A percentile compares a stretch with the other conserved stretches of the same genome.
These are phyloP conservation scores for Achlya flavicornis DNA, from an alignment of 2,888 invertebrate species.

Conservation along the genomic window DNA sequence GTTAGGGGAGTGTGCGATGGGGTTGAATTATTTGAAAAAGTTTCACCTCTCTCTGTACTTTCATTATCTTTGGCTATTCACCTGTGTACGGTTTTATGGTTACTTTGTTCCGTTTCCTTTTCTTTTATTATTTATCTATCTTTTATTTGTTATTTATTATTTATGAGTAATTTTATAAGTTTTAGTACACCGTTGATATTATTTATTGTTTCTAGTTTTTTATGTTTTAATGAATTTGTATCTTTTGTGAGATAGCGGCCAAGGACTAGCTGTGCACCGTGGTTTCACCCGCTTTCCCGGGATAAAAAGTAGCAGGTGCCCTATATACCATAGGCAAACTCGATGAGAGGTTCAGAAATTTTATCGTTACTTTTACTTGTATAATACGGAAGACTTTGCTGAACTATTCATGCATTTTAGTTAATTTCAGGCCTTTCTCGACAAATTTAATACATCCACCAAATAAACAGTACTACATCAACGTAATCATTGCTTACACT, in stretches of 20 bases:
- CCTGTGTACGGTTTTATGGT: slow-evolving; percentile 45
- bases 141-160: slow-evolving; percentile 2
- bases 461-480: neutral
- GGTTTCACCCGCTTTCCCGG: no score
- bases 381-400: no score
- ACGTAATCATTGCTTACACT: slow-evolving; percentile 2
- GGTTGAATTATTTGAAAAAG: slow-evolving; percentile 74
- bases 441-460: neutral
- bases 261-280: no score
- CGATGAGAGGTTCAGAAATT: no score
- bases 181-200: neutral
- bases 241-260: neutral
- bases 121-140: slow-evolving; percentile 9
- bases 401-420: no score
- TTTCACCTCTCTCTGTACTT: slow-evolving; percentile 59
- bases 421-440: no score
- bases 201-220: neutral
- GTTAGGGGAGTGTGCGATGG: slow-evolving; percentile 54
- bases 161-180: neutral
- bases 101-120: slow-evolving; percentile 17
- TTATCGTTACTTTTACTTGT: no score
- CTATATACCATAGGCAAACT: no score
- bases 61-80: slow-evolving; percentile 65
- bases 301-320: no score
- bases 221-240: neutral